Evolutionary conservation across 92 coral and sea anemone genomes (phyloP).

Genomic region (Virgularia gustaviana): DNA sequence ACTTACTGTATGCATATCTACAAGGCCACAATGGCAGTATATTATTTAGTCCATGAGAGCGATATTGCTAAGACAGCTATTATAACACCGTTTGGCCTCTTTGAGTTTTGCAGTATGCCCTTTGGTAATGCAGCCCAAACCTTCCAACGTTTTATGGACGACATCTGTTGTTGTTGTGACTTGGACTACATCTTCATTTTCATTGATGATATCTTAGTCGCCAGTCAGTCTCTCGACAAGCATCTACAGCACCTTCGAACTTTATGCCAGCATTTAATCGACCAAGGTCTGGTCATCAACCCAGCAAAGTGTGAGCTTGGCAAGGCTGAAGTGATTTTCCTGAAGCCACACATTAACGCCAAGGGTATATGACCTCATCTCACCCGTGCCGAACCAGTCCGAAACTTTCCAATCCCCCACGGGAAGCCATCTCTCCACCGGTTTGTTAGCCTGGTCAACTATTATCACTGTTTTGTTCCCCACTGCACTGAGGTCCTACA

Average conservation of each 20-base stretch:
- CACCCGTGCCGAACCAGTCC: background rate
- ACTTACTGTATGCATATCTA: too few relatives aligned
- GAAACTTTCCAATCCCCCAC: background rate
- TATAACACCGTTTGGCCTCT: too few relatives aligned
- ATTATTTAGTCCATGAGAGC: too few relatives aligned
- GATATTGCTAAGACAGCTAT: too few relatives aligned
- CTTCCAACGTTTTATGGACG: too few relatives aligned
- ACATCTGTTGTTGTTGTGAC: too few relatives aligned
- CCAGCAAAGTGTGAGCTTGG: background rate
- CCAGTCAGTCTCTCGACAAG: background rate
- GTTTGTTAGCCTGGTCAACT: constrained; percentile 22
- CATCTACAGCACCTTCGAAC: background rate
- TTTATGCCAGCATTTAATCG: background rate
- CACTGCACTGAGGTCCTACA: constrained; percentile 26
- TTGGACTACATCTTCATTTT: too few relatives aligned
- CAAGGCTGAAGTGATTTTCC: background rate
- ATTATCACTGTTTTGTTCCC: constrained; percentile 31
- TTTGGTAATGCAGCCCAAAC: background rate
- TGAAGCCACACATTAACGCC: background rate
- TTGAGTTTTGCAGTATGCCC: background rate
- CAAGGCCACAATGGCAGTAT: too few relatives aligned
- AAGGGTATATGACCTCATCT: background rate
- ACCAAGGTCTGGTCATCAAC: background rate
- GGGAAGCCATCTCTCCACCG: background rate
- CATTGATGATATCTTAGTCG: background rate